A percentile compares a stretch with the other conserved stretches of the same genome.
phyloP scores from a whole-genome alignment of 2,888 invertebrate genomes.

The Nomada goodeniana region DNA sequence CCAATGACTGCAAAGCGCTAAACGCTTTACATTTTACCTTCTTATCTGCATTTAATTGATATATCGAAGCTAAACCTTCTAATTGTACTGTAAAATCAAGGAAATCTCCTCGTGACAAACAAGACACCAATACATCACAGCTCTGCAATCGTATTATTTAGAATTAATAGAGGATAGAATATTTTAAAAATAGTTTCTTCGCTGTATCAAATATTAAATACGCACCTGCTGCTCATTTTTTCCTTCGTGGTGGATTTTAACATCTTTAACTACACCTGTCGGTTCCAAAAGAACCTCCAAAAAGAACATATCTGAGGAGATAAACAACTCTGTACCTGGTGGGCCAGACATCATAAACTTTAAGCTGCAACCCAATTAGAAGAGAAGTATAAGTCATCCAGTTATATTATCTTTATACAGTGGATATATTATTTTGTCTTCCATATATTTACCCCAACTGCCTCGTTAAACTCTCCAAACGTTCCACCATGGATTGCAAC shows the following conservation, averaged over 20 bases:
- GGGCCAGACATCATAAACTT: constrained; percentile 95
- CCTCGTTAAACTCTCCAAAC: constrained; percentile 95
- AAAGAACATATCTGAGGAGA: constrained; percentile 98
- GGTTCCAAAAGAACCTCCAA: constrained; percentile 95
- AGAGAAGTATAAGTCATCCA: constrained; percentile 17
- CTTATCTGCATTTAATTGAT: constrained; percentile 97
- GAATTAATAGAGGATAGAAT: constrained; percentile 19
- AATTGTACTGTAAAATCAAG: constrained; percentile 96
- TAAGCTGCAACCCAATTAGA: constrained; percentile 85
- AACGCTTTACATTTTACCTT: constrained; percentile 97
- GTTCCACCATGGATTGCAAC: constrained; percentile 95
- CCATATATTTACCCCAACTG: constrained; percentile 89
- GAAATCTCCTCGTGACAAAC: constrained; percentile 94
- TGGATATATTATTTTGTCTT: not conserved
- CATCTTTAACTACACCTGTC: constrained; percentile 94
- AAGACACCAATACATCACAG: constrained; percentile 94
- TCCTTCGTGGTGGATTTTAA: constrained; percentile 96
- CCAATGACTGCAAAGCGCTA: constrained; percentile 95
- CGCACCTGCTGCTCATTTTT: constrained; percentile 86
- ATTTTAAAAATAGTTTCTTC: not conserved
- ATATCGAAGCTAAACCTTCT: constrained; percentile 96
- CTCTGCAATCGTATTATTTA: constrained; percentile 88
- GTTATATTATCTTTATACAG: not conserved
- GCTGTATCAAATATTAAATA: not conserved
- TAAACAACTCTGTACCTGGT: constrained; percentile 92